Evolutionary conservation across 92 coral and sea anemone species (phyloP).

Genomic region (Parazoanthus swiftii): DNA sequence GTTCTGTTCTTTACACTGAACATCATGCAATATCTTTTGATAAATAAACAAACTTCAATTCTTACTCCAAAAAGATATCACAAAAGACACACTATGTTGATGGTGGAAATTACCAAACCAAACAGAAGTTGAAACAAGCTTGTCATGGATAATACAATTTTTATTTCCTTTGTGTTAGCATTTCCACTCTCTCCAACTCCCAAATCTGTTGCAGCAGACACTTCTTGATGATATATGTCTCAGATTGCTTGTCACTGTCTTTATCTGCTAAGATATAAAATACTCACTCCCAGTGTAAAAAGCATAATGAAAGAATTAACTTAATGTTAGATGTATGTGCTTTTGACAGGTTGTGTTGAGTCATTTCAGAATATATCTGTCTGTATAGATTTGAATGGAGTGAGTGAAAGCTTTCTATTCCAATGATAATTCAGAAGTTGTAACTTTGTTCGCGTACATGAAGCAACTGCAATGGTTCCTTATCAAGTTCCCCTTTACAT

Average conservation of each 20-base stretch:
- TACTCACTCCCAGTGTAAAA: constrained; percentile 1
- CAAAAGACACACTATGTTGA: background rate
- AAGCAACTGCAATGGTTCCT: background rate
- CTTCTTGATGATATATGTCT: constrained; percentile 10
- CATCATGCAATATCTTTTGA: background rate
- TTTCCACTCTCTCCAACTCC: too few relatives aligned
- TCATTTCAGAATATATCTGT: background rate
- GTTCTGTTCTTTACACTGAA: background rate
- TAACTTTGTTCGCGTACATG: background rate
- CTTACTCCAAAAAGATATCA: background rate
- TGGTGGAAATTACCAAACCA: background rate
- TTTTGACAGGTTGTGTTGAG: background rate
- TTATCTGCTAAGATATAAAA: constrained; percentile 10
- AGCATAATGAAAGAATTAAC: background rate
- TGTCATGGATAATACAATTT: background rate
- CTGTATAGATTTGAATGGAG: background rate
- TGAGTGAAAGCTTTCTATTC: background rate
- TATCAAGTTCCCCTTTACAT: background rate
- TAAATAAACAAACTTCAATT: background rate
- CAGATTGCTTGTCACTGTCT: constrained; percentile 19
- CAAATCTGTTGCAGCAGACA: constrained; percentile 9
- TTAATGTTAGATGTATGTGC: background rate
- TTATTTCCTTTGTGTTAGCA: background rate
- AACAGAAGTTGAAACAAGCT: background rate
- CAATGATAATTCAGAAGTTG: background rate